phyloP scores from a whole-genome alignment of 2,797 vertebrate genomes.

The Schizothorax lantsangensis region DNA sequence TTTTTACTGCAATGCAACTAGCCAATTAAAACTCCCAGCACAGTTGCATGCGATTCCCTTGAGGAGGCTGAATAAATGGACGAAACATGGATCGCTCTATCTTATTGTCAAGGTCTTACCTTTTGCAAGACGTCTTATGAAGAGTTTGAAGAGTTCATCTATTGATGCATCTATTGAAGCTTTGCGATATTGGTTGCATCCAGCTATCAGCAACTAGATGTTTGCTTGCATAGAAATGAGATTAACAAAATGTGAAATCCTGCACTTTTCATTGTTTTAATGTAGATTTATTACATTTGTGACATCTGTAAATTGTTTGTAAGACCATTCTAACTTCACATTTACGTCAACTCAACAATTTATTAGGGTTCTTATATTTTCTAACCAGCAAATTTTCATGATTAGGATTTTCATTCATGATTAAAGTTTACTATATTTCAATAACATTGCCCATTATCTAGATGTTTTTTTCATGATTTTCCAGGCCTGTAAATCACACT shows the following conservation, averaged over 20 bases:
- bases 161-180: neutral
- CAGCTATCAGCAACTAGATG: neutral
- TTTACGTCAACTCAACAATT: neutral
- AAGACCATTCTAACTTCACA: neutral
- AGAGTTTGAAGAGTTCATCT: neutral
- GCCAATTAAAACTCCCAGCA: slow-evolving; percentile 12
- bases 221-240: neutral
- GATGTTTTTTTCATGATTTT: neutral
- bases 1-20: slow-evolving; percentile 6
- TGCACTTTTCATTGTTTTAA: neutral
- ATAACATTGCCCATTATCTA: neutral
- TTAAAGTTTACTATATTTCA: neutral
- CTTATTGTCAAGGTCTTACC: neutral
- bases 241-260: neutral
- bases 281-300: neutral
- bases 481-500: neutral
- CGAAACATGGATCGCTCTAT: neutral
- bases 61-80: neutral
- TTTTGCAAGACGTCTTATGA: neutral
- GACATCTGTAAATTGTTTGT: neutral
- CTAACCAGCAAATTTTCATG: neutral
- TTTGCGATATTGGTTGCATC: neutral
- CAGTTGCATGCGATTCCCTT: neutral
- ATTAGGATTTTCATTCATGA: neutral
- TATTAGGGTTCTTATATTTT: neutral